Evolutionary conservation across 64 coral and sea anemone species (phyloP).

Genomic region (Orbicella faveolata): DNA sequence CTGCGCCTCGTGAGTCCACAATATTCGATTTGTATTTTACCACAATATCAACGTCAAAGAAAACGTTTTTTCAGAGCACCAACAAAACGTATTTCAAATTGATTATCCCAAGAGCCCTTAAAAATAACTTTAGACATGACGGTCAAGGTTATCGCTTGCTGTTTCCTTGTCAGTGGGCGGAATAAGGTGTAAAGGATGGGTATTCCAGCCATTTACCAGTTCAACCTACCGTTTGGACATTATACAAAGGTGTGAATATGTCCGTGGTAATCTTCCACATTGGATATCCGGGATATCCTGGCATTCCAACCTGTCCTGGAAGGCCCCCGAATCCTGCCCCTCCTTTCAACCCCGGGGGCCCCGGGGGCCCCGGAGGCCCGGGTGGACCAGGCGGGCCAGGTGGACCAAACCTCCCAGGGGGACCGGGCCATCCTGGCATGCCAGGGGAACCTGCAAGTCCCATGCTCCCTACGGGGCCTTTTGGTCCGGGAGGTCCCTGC

Average conservation of each 20-base stretch:
- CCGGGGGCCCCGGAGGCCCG: constrained; percentile 33
- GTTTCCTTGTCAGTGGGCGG: background rate
- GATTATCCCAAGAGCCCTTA: no score
- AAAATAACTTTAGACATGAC: no score
- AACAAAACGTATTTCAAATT: no score
- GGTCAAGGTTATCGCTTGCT: no score
- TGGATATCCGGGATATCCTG: constrained; percentile 32
- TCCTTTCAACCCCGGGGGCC: constrained; percentile 43
- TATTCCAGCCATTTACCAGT: background rate
- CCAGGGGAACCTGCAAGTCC: constrained; percentile 46
- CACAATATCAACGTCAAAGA: no score
- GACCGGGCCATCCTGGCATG: constrained; percentile 50
- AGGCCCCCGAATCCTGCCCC: constrained; percentile 25
- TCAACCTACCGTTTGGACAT: constrained; percentile 41
- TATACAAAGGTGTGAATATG: constrained; percentile 14
- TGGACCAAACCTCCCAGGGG: constrained; percentile 49
- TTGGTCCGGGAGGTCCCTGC: constrained; percentile 47
- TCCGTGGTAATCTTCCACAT: constrained; percentile 12
- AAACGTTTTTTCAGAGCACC: no score
- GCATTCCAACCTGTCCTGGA: constrained; percentile 62
- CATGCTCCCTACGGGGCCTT: constrained; percentile 41
- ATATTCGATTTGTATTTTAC: no score
- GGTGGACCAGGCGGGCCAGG: constrained; percentile 39
- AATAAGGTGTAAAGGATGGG: background rate
- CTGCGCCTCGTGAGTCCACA: no score